Percentiles rank a stretch among this genome's conserved stretches.
Evolutionary conservation across 1,140 invertebrate species (phyloP).

Genomic region (Cydia amplana): DNA sequence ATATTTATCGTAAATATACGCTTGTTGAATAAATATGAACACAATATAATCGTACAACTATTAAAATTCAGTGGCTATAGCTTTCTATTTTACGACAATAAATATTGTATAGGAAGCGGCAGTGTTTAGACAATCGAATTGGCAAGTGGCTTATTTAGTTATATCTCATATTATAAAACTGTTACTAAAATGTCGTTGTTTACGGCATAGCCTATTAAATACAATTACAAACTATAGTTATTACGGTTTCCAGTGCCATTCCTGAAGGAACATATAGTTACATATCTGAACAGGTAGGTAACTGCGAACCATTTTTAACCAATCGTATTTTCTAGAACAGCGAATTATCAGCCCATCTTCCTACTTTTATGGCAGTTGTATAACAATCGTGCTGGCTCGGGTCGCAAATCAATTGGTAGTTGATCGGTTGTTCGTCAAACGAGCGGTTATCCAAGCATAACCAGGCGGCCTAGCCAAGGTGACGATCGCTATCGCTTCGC

Average conservation of each 20-base stretch:
- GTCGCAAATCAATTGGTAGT: conserved; percentile 9
- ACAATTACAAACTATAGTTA: no score
- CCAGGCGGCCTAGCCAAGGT: no score
- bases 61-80: background rate
- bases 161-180: no score
- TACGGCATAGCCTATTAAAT: no score
- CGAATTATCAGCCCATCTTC: background rate
- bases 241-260: no score
- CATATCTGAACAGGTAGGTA: no score
- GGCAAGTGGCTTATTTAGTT: background rate
- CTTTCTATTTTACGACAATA: background rate
- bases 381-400: background rate
- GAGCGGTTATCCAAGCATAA: conserved; percentile 10
- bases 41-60: background rate
- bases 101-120: background rate
- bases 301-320: no score
- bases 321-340: background rate
- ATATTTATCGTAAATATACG: conserved; percentile 3
- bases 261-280: no score
- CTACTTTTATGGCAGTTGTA: conserved; percentile 16
- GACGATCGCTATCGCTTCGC: no score
- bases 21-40: conserved; percentile 17
- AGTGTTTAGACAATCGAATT: background rate
- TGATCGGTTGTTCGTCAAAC: background rate
- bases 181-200: no score